These are phyloP conservation scores for Calypte anna DNA, from an alignment of 2,113 vertebrate genomes.

Conservation along the genomic window DNA sequence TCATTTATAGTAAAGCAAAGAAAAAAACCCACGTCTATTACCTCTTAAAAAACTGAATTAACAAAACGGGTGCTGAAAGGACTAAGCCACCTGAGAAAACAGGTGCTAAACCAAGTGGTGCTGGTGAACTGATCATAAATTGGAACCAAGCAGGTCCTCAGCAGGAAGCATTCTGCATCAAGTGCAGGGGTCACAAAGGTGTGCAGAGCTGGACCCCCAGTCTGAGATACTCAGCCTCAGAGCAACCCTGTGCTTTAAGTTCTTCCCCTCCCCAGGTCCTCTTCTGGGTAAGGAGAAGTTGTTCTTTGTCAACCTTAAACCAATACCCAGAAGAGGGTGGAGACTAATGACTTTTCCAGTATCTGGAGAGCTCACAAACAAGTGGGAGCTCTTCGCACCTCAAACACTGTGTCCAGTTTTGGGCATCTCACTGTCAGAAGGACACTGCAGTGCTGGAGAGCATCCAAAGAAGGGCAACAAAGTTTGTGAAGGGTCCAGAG, in stretches of 20 bases:
- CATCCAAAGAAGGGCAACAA: no score
- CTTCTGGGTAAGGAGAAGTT: neutral
- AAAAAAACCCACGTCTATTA: rapidly evolving
- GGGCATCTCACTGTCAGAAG: neutral
- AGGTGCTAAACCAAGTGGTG: rapidly evolving
- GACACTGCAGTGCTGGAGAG: no score
- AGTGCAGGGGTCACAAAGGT: rapidly evolving
- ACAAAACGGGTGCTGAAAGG: rapidly evolving
- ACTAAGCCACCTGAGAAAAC: neutral
- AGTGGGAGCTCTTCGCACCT: neutral
- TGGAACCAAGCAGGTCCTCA: neutral
- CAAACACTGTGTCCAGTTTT: no score
- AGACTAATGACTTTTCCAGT: constrained; percentile 8
- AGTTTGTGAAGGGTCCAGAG: no score
- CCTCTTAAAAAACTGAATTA: neutral
- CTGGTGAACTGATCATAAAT: neutral
- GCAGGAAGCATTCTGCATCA: neutral
- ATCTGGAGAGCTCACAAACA: neutral
- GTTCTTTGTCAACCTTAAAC: neutral
- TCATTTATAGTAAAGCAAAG: neutral
- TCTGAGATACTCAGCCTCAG: neutral
- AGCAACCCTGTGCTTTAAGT: rapidly evolving
- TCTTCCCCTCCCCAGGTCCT: rapidly evolving
- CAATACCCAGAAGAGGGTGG: constrained; percentile 17
- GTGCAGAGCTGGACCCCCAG: rapidly evolving